phyloP scores from a whole-genome alignment of 2,888 invertebrate genomes.

The Eulithis prunata region DNA sequence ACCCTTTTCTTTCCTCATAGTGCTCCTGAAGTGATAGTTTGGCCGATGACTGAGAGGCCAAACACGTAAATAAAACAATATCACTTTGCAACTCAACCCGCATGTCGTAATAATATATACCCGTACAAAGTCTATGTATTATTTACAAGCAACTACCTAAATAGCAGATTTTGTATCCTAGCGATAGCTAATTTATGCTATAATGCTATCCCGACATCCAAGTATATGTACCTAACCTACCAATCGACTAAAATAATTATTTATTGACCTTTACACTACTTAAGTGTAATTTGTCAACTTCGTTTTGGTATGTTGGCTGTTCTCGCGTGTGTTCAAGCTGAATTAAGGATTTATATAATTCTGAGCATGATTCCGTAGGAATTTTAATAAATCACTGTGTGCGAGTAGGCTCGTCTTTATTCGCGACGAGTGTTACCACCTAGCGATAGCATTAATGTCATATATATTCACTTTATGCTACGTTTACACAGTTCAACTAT shows the following conservation, averaged over 20 bases:
- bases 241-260: constrained; percentile 1
- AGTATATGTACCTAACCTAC: no score
- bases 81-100: no score
- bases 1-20: no score
- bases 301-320: constrained; percentile 36
- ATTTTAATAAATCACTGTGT: constrained; percentile 41
- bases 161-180: no score
- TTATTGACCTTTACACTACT: constrained; percentile 39
- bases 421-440: constrained; percentile 19
- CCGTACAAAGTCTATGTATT: no score
- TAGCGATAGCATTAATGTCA: constrained; percentile 6
- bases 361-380: constrained; percentile 37
- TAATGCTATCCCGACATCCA: no score
- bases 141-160: no score
- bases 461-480: not conserved
- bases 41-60: no score
- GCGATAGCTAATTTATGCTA: no score
- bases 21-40: no score
- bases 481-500: not conserved
- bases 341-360: constrained; percentile 37
- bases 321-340: constrained; percentile 29
- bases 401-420: constrained; percentile 27
- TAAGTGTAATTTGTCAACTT: constrained; percentile 39
- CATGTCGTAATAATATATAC: no score
- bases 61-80: no score